Base-by-base conservation (phyloP, 2,113 vertebrate genomes). In the Notothenia rossii region DNA sequence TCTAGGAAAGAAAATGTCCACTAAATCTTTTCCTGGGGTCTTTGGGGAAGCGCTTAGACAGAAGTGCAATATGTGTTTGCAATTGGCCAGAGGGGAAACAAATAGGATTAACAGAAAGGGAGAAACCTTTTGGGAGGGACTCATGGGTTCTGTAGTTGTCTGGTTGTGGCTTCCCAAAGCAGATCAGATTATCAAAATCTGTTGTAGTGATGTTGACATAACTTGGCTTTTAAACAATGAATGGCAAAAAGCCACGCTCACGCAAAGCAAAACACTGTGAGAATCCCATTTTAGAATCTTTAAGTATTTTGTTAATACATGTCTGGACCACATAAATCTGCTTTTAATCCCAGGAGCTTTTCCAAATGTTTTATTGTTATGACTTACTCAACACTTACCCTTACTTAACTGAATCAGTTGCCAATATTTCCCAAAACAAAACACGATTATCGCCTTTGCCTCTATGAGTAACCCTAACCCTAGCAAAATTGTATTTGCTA, bases 1-100 rank as follows among this genome's bases (percentile, higher is more conserved):
- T 61, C 72, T 74, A 61, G 82, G 59, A 73, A 43, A 77, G 78
- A 74, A 88, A 50, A 59, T 85, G 77, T 91, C 82, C 84, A 87
- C 82, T 84, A 73, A 73, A 40, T 81, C 83, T 81, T 22, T 62
- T 69, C 54, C 70, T 72, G 10, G 2, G 63, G 69, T 82, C 72
- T 90, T 54, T 55, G 40, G 75, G 72, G 65, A 79, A 75, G 58
- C 62, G 74, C 59, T 75, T 7, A 58, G 25, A 45, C 61, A 50
- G 13, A n/a, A 2, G 53, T 50, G 25, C 58, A 68, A 56, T 70
- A 70, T 66, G 72, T 50, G 36, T 73, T 72, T 45, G 50, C 33
- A 29, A 29, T 29, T 29, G 29, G 29, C 29, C 29, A 29, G 64
- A 74, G 53, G 54, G 77, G 33, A n/a, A 20, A 20, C 10, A 17